phyloP scores from a whole-genome alignment of 1,140 invertebrate species.

The Homarus americanus region DNA sequence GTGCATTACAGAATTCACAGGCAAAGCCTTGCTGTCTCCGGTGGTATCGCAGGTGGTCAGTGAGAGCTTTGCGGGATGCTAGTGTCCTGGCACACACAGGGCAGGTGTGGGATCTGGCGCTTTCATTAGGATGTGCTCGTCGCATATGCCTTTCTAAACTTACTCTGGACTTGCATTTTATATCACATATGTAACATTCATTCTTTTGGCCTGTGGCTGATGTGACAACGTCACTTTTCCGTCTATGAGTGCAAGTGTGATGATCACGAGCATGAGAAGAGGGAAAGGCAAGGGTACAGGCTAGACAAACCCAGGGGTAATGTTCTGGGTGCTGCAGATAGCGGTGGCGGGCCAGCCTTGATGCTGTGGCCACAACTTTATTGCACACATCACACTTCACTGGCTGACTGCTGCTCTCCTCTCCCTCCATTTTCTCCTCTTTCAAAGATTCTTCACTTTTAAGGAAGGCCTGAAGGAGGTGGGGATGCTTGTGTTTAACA shows the following conservation, averaged over 20 bases:
- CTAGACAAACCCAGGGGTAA: conserved; percentile 49
- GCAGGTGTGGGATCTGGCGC: conserved; percentile 10
- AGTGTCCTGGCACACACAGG: conserved; percentile 34
- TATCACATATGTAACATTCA: conserved; percentile 21
- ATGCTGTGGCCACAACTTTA: conserved; percentile 32
- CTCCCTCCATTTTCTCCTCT: conserved; percentile 12
- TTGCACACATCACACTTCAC: conserved; percentile 60
- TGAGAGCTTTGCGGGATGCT: conserved; percentile 46
- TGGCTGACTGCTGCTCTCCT: background rate
- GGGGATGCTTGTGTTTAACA: conserved; percentile 25
- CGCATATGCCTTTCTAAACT: conserved; percentile 40
- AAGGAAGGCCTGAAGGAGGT: conserved; percentile 33
- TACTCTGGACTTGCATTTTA: background rate
- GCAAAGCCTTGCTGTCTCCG: conserved; percentile 36
- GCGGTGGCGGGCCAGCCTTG: conserved; percentile 40
- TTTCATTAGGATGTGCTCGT: conserved; percentile 17
- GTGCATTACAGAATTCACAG: conserved; percentile 49
- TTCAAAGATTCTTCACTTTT: conserved; percentile 25
- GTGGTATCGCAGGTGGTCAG: conserved; percentile 61
- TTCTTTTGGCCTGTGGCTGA: background rate
- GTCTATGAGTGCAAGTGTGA: conserved; percentile 19
- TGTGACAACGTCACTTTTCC: background rate
- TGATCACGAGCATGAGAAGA: conserved; percentile 11
- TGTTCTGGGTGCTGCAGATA: conserved; percentile 62
- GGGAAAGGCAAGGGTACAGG: conserved; percentile 38